Evolutionary conservation across 2,797 vertebrate genomes (phyloP), one percentile per base, ranked within the genome.

Genomic region (Salarias fasciatus): DNA sequence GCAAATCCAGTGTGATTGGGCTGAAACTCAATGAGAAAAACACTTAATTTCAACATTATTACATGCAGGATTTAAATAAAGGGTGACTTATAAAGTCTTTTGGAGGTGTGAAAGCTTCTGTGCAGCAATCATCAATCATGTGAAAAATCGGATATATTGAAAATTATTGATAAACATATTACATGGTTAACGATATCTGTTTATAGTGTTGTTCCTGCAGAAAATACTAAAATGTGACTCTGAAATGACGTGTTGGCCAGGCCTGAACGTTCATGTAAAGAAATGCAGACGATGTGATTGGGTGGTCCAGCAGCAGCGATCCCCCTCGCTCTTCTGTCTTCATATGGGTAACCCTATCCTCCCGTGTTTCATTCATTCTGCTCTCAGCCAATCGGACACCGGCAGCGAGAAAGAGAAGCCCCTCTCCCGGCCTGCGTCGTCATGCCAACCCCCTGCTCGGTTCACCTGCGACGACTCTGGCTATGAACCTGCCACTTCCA

Each of bases 321-420:
- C 64, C 74, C 43, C 24, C 69, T 83, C 79, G 80, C 76, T 84
- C 74, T n/a, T n/a, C n/a, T n/a, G n/a, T n/a, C n/a, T 15, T 76
- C 64, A 73, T 77, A 86, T n/a, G 65, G 81, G 83, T 84, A 90
- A 92, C 72, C 46, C 53, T 73, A 90, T 42, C 75, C 82, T 61
- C 48, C 47, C 81, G 53, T 63, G 56, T 76, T 63, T 82, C 67
- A 74, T 80, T 68, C 53, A 38, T 58, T 79, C 69, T 69, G 55
- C 54, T 45, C 83, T 79, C 85, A 98, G 96, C 86, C 92, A 95
- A 71, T 92, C 93, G 2, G 92, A 95, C 65, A 67, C 62, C n/a
- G 15, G 82, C 64, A 92, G 88, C 29, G 89, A 95, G 77, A 97
- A 96, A 89, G 94, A 94, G 76, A 94, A 94, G 80, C 79, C 92